Conservation (phyloP, 2,113 vertebrate species). For the Mus spicilegus region DNA sequence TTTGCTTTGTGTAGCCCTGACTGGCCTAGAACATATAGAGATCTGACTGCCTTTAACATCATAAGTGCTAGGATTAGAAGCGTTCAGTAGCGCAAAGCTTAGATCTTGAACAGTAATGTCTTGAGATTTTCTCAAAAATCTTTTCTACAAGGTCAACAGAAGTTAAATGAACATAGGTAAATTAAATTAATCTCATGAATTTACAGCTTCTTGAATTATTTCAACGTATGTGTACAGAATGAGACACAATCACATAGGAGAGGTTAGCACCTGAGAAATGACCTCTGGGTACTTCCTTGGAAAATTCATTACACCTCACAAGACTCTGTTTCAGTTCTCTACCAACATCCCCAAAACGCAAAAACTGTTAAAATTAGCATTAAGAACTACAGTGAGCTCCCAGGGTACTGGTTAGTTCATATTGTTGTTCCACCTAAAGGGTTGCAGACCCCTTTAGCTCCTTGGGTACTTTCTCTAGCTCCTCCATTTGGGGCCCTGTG, state of each 20-base stretch:
- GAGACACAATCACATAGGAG: not conserved
- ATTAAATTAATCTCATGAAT: slow-evolving; percentile 19
- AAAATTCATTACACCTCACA: not conserved
- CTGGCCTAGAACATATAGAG: not conserved
- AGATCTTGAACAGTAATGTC: slow-evolving; percentile 25
- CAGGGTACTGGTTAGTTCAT: too few relatives aligned
- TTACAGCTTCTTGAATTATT: not conserved
- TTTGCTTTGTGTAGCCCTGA: not conserved
- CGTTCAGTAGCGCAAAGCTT: not conserved
- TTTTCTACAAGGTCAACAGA: not conserved
- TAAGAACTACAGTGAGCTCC: too few relatives aligned
- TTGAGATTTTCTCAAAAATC: slow-evolving; percentile 9
- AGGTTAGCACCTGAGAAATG: not conserved
- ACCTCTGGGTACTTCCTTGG: not conserved
- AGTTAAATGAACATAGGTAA: not conserved
- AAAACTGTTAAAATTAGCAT: slow-evolving; percentile 10
- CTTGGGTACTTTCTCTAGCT: too few relatives aligned
- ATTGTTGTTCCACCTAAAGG: too few relatives aligned
- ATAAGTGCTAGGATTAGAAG: not conserved
- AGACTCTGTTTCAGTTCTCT: not conserved
- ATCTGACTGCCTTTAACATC: not conserved
- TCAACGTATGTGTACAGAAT: not conserved
- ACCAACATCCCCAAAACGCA: not conserved
- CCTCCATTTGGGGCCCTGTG: too few relatives aligned
- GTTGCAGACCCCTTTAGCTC: too few relatives aligned